Base-by-base conservation (phyloP, 2,113 vertebrate genomes). In the Protobothrops mucrosquamatus region DNA sequence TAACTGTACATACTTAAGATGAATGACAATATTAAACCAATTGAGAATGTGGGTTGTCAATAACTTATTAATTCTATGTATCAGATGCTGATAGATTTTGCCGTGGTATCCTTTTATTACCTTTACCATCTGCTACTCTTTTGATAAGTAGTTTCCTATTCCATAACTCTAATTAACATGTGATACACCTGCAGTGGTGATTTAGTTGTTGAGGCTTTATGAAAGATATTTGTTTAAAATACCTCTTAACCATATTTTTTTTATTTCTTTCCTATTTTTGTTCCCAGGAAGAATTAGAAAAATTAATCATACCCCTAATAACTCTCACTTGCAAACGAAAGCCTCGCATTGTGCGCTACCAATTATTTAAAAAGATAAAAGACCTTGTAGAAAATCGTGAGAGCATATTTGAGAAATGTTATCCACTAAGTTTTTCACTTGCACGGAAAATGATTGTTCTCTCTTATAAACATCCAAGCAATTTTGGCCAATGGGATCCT, bases 361-460 rank as follows among this genome's bases (percentile, higher is more conserved):
- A 97, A 89, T 89, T 99, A 59, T 95, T 97, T n/a, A 95, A 93
- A 91, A 98, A 97, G 93, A 91, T 99, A 92, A 97, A 98, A 92
- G 96, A 98, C 6, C 94, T 99, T 69, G 85, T 98, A 94, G 97
- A 98, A 94, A 98, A 99, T 95, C 98, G 99, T 92, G 98, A 95
- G 61, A 98, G 99, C 86, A 97, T 99, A 92, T 99, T 99, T 97
- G 98, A 99, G 95, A 98, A 97, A 94, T 99, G 99, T 95, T 98
- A 98, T 91, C 97, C 98, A 34, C 92, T 99, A 94, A 95, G 97
- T 91, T 92, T 94, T 90, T 93, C 85, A 29, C 96, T 98, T 92
- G 98, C 98, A 85, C 96, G 97, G 15, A 98, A 98, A 95, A 97
- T 99, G 96, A 94, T 99, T 5, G 4, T 39, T 90, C 97, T 94